Evolutionary conservation across 2,797 vertebrate species (phyloP).

Genomic region (Enteromius unitaeniatus): DNA sequence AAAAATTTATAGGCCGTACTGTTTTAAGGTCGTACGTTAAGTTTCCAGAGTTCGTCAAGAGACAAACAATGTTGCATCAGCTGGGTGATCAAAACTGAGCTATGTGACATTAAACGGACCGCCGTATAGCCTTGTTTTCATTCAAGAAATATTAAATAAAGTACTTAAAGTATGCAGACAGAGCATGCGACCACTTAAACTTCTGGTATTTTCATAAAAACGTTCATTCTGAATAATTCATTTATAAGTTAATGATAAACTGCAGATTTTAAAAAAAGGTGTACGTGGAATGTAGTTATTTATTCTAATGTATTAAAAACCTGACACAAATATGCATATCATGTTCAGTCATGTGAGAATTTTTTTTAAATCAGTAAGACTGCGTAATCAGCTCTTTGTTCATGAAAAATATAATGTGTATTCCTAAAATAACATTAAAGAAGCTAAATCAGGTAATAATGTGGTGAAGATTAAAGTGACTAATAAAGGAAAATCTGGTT

Average conservation of each 20-base stretch:
- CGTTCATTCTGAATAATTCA: background rate
- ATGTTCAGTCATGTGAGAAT: background rate
- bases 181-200: background rate
- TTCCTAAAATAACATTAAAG: background rate
- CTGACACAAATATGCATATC: background rate
- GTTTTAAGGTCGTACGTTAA: background rate
- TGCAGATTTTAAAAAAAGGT: background rate
- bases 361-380: background rate
- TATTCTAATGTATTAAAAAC: background rate
- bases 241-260: background rate
- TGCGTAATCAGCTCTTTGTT: background rate
- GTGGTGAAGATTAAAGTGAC: background rate
- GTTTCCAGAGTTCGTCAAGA: background rate
- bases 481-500: conserved; percentile 8
- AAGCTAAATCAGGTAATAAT: background rate
- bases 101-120: background rate
- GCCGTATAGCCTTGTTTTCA: background rate
- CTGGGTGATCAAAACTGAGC: background rate
- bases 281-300: background rate
- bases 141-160: background rate
- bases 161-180: background rate
- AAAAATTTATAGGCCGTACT: background rate
- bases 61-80: conserved; percentile 1
- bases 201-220: background rate
- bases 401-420: background rate